Percentiles rank a stretch among this genome's conserved stretches.
These are phyloP conservation scores for Holothuria scabra DNA, from an alignment of 53 echinoderm and acorn worm genomes.

Conservation along the genomic window DNA sequence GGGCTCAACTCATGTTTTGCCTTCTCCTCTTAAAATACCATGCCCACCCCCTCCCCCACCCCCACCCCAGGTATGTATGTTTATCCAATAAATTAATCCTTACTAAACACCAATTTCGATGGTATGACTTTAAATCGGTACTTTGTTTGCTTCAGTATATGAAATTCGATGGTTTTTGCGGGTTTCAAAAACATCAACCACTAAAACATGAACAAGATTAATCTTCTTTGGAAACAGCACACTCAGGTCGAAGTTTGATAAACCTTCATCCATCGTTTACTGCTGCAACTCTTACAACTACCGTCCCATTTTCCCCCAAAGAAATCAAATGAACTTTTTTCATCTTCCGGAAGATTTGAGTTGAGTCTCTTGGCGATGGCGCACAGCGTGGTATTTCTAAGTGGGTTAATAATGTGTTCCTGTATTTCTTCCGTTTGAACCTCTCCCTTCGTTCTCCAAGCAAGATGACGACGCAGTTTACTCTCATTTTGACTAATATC, in stretches of 20 bases:
- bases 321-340: constrained; percentile 2
- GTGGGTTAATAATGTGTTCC: constrained; percentile 39
- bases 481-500: constrained; percentile 3
- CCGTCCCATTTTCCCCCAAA: constrained; percentile 23
- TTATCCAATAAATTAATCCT: no score
- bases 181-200: no score
- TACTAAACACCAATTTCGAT: no score
- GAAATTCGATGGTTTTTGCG: no score
- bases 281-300: constrained; percentile 20
- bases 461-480: constrained; percentile 13
- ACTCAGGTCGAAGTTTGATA: not conserved
- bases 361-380: constrained; percentile 4
- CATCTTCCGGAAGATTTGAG: not conserved
- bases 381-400: constrained; percentile 26
- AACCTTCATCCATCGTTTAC: constrained; percentile 19
- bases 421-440: constrained; percentile 19
- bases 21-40: no score
- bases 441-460: constrained; percentile 22
- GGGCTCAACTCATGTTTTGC: no score
- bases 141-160: no score
- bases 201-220: no score
- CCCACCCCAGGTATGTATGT: no score
- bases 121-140: no score
- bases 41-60: no score
- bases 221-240: no score